Base-by-base conservation (phyloP, 2,797 vertebrate genomes). In the Centroberyx gerrardi region DNA sequence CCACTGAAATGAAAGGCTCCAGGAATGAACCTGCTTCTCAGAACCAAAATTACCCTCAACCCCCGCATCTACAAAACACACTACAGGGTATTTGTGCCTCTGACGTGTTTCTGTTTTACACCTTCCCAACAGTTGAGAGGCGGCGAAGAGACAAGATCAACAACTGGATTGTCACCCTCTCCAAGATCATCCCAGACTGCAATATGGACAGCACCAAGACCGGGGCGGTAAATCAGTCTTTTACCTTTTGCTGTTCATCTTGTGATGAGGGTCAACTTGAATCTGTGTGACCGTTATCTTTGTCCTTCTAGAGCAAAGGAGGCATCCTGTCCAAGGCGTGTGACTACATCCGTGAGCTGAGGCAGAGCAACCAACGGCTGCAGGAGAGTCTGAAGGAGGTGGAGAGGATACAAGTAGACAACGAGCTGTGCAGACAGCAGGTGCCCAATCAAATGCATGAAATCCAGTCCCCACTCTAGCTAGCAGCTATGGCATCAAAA, bases 91-190 rank as follows among this genome's bases (percentile, higher is more conserved):
- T 28, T 36, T 31, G 1, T 64, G 7, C 62, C n/a, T 28, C 52
- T 38, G 13, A 52, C 18, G 15, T 51, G 1, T 63, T 38, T 18
- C 4, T 29, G 0, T 72, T 66, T 3, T 27, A 14, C 28, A 9
- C 61, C 7, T 27, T 66, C 51, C 44, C 17, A 65, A 46, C 88
- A 97, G 96, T 97, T 74, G 97, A 98, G 91, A 94, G 97, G 90
- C 93, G 97, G 69, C 93, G 97, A 78, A 95, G 97, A 92, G 97
- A 98, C 94, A 98, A 98, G 92, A 98, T 98, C 90, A 98, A 98
- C 93, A 98, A 97, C 93, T 98, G 97, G 97, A 98, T 98, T 0
- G 97, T 97, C 84, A 96, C 96, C 0, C 96, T 98, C 62, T 98
- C 97, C 6, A 97, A 97, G 92, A 97, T 97, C 91, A 98, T 98